Evolutionary conservation across 2,888 invertebrate species (phyloP), one percentile per base, ranked within the genome.

Genomic region (Ectemnius continuus): DNA sequence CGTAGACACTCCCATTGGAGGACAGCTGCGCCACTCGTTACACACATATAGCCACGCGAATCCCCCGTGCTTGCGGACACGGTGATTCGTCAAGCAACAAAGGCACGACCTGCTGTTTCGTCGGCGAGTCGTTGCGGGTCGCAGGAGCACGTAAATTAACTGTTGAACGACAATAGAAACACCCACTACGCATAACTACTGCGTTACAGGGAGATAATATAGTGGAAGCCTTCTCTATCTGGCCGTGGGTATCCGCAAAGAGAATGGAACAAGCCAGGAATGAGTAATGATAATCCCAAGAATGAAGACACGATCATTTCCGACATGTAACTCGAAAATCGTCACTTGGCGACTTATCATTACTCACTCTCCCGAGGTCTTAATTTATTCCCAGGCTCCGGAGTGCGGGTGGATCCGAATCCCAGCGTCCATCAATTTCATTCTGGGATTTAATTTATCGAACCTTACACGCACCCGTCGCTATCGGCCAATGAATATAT

Each of bases 341-440:
- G 75, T 81, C 70, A 80, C 78, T 69, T 67, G 8, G 59, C 28
- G 62, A 75, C 65, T 72, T 75, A 76, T 71, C 73, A 76, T 64
- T 70, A 68, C 62, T 78, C 74, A 74, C 63, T 61, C 36, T 36
- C 26, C 2, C 48, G 66, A 74, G 66, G 70, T 81, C 81, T 79
- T 75, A 76, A 81, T 81, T 81, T 76, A 75, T 81, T 75, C 75
- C 52, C 5, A 72, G 13, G 20, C 67, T 56, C 58, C 45, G 14
- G 4, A 62, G 69, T 59, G 36, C 36, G 36, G 75, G 66, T 56
- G 66, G 71, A 69, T 67, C 68, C 71, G 69, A 70, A 70, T 71
- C 66, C 48, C 72, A 66, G 65, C 68, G 74, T 75, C 71, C 68
- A 73, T 81, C 76, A 79, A 75, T 81, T 76, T 70, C 65, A 63